A percentile compares a stretch with the other conserved stretches of the same genome.
These are phyloP conservation scores for Bujurquina vittata DNA, from an alignment of 2,113 vertebrate genomes.

Conservation along the genomic window DNA sequence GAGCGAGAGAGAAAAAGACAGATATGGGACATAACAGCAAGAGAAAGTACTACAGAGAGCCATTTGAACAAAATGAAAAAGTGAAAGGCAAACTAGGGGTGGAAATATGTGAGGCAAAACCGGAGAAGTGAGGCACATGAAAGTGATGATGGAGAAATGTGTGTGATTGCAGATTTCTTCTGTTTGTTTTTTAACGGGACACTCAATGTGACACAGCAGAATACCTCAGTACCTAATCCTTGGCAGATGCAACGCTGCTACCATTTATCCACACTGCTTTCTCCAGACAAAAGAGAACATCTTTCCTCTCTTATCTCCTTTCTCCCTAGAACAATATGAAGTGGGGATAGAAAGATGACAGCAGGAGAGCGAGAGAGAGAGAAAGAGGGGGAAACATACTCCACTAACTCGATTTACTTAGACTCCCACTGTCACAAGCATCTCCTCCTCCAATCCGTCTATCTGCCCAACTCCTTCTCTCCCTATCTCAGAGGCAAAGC, in stretches of 20 bases:
- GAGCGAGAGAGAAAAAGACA: background rate
- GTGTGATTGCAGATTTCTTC: slow-evolving; percentile 14
- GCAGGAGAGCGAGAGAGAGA: slow-evolving; percentile 1
- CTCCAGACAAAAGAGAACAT: slow-evolving; percentile 36
- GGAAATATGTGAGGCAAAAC: slow-evolving; percentile 1
- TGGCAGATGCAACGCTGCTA: background rate
- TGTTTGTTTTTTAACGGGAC: background rate
- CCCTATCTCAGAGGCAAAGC: slow-evolving; percentile 24
- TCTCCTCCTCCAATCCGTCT: slow-evolving; percentile 39
- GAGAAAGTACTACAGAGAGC: slow-evolving; percentile 14
- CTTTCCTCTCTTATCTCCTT: slow-evolving; percentile 41
- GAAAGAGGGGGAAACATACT: background rate
- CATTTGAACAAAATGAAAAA: slow-evolving; percentile 18
- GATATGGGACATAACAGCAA: slow-evolving; percentile 21
- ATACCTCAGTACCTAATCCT: slow-evolving; percentile 34
- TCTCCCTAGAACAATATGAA: slow-evolving; percentile 27
- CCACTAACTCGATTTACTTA: slow-evolving; percentile 54
- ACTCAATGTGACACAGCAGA: slow-evolving; percentile 11
- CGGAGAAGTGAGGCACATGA: slow-evolving; percentile 8
- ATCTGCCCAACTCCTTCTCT: slow-evolving; percentile 7
- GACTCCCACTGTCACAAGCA: slow-evolving; percentile 37
- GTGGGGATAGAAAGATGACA: slow-evolving; percentile 35
- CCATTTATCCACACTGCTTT: slow-evolving; percentile 23
- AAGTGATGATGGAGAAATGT: slow-evolving; percentile 19
- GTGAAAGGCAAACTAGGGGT: background rate